Percentiles rank a stretch among this genome's conserved stretches.
These are phyloP conservation scores for Melinaea menophilus DNA, from an alignment of 2,888 invertebrate species.

Conservation along the genomic window DNA sequence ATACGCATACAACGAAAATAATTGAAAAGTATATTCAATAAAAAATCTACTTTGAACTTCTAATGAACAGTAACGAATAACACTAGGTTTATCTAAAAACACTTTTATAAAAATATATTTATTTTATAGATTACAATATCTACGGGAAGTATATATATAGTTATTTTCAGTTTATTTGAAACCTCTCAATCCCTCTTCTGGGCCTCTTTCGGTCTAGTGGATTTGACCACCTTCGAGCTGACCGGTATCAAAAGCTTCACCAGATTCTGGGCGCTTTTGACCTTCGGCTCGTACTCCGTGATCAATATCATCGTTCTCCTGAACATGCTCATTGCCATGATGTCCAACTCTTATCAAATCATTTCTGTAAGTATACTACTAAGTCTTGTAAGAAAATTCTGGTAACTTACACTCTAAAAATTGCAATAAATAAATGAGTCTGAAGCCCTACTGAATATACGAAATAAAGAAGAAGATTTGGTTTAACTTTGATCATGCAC, in stretches of 20 bases:
- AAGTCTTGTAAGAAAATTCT: background rate
- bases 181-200: slow-evolving; percentile 98
- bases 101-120: no score
- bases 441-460: no score
- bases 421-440: no score
- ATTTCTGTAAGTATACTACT: slow-evolving; percentile 87
- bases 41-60: no score
- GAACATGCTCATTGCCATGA: slow-evolving; percentile 99
- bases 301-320: slow-evolving; percentile 98
- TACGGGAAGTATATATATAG: no score
- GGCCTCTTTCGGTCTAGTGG: slow-evolving; percentile 98
- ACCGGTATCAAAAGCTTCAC: slow-evolving; percentile 97
- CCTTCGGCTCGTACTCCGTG: slow-evolving; percentile 98
- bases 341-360: slow-evolving; percentile 99
- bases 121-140: no score
- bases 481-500: background rate
- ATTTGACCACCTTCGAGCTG: slow-evolving; percentile 94
- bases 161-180: slow-evolving; percentile 89
- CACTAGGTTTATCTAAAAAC: no score
- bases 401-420: no score
- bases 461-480: no score
- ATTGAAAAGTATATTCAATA: no score
- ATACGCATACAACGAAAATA: no score
- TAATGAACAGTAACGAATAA: no score
- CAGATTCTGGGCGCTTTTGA: slow-evolving; percentile 96